Conservation (phyloP, 1,140 invertebrate genomes). For the Cecropterus lyciades region DNA sequence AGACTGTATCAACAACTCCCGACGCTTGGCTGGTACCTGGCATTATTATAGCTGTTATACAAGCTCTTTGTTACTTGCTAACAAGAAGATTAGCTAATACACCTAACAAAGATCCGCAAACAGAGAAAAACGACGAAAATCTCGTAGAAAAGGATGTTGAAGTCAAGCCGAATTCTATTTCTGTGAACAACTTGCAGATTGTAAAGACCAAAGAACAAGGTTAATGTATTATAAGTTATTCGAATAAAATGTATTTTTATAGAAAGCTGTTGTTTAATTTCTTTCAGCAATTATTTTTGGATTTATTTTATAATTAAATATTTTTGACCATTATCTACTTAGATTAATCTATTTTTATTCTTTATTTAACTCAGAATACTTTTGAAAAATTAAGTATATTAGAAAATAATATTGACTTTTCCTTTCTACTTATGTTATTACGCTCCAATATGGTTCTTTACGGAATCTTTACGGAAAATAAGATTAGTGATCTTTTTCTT, state of each 20-base stretch:
- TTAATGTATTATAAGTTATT: constrained; percentile 10
- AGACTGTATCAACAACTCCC: constrained; percentile 65
- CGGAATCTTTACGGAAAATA: no score
- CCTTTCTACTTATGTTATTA: no score
- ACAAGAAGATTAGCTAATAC: constrained; percentile 51
- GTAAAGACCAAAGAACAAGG: constrained; percentile 39
- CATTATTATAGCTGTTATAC: constrained; percentile 62
- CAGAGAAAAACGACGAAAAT: constrained; percentile 41
- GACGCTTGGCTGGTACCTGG: constrained; percentile 74
- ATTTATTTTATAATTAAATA: no score
- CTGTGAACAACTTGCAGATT: constrained; percentile 1
- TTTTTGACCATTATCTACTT: no score
- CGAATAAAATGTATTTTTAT: constrained; percentile 15
- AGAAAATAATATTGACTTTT: no score
- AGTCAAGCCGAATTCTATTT: background rate
- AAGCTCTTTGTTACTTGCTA: constrained; percentile 63
- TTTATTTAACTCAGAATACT: no score
- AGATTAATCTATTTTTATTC: no score
- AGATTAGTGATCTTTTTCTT: no score
- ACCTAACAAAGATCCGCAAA: constrained; percentile 23
- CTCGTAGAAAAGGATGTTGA: constrained; percentile 28
- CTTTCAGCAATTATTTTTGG: no score
- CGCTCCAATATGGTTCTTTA: no score
- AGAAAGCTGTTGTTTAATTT: no score
- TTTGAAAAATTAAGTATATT: no score